A percentile compares a stretch with the other conserved stretches of the same genome.
Conservation (phyloP, 2,797 vertebrate genomes). For the Sardinella longiceps region DNA sequence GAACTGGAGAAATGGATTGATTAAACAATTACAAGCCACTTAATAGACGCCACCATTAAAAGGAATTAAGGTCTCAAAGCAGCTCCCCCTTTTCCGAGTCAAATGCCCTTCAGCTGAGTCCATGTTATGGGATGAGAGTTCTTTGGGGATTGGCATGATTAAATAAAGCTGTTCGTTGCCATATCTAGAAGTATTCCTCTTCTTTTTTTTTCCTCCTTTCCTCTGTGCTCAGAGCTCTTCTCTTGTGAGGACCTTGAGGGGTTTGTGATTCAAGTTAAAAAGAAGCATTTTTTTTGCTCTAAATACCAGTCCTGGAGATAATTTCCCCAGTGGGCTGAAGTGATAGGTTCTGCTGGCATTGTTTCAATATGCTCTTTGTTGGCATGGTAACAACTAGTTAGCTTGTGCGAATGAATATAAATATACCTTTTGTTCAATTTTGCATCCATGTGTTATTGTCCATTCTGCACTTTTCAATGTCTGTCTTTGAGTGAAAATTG, state of each 20-base stretch:
- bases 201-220: not conserved
- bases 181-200: constrained; percentile 37
- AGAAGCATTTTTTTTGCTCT: constrained; percentile 45
- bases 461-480: not conserved
- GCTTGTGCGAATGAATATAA: constrained; percentile 32
- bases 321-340: constrained; percentile 52
- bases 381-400: constrained; percentile 52
- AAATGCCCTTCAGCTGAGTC: constrained; percentile 44
- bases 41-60: constrained; percentile 36
- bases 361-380: constrained; percentile 60
- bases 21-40: constrained; percentile 51
- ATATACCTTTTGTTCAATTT: constrained; percentile 45
- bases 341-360: constrained; percentile 42
- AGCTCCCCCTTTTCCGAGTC: constrained; percentile 18
- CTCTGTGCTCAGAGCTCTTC: not conserved
- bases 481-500: not conserved
- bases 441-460: constrained; percentile 34
- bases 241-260: constrained; percentile 38
- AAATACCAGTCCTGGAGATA: constrained; percentile 43
- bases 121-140: not conserved
- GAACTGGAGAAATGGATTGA: constrained; percentile 43
- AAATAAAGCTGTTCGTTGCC: constrained; percentile 43
- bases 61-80: constrained; percentile 40
- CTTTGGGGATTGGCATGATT: constrained; percentile 26
- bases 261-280: constrained; percentile 42